Evolutionary conservation across 2,797 vertebrate species (phyloP), one percentile per base, ranked within the genome.

Genomic region (Sebastes oblongus): DNA sequence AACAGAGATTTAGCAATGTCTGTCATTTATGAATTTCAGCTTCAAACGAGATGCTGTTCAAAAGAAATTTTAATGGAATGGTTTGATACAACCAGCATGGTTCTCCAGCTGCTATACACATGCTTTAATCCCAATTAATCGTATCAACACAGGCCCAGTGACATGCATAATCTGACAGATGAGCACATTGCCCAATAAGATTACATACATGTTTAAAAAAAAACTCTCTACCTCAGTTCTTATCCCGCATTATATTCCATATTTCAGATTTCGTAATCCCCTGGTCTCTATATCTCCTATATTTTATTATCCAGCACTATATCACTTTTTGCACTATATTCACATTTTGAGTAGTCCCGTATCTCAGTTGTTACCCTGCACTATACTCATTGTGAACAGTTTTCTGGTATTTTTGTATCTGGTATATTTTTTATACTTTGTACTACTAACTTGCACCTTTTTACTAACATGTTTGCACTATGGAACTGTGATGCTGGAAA

Each of bases 71-170:
- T 25, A 58, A 80, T 71, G 24, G 22, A n/a, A n/a, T 30, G 22
- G 14, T 62, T 78, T 67, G 71, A 83, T 66, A 77, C 8, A 42
- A 20, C 16, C 20, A 24, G 32, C 3, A 1, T 25, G 39, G 32
- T 6, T 65, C 20, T 68, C 46, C 27, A 14, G 50, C 27, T 75
- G n/a, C 25, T 16, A 9, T 66, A 50, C 54, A 58, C 29, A 71
- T 16, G 50, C 22, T 80, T 76, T 83, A 72, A 85, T 80, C 54
- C 66, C 24, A 74, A 60, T 72, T 54, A 78, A 85, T 66, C 24
- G 0, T n/a, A 76, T 76, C 66, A 75, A 69, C 61, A 80, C n/a
- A 67, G 66, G 7, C 56, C n/a, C 34, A 65, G 46, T 18, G 24
- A 66, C 46, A 22, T 46, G n/a, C 39, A 50, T 67, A 64, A 79